Conservation (phyloP, 2,113 vertebrate species). For the Carlito syrichta region DNA sequence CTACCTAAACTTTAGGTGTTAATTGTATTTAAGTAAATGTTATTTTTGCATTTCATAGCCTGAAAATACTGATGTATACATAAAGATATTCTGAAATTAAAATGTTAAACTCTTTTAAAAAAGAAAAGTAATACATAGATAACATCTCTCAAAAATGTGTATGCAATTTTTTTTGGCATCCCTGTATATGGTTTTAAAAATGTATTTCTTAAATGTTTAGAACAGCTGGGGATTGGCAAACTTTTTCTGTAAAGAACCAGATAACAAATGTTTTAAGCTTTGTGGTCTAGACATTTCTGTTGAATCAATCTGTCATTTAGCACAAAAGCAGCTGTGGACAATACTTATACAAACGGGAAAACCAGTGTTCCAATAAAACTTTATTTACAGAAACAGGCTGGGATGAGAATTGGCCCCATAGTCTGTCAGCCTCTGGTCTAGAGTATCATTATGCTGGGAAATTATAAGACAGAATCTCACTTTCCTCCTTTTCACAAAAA, state of each 20-base stretch:
- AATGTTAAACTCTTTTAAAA: not conserved
- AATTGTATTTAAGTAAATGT: constrained; percentile 37
- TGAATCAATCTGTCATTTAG: not conserved
- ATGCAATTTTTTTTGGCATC: no score
- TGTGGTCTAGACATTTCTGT: not conserved
- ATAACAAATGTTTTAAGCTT: not conserved
- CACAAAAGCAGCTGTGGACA: not conserved
- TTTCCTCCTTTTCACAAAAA: not conserved
- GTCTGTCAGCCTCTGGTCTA: not conserved
- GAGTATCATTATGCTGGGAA: not conserved
- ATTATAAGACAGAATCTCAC: not conserved
- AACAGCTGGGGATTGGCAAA: not conserved
- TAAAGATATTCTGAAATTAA: constrained; percentile 48
- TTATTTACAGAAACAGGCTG: not conserved
- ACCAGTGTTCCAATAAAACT: not conserved
- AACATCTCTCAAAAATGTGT: no score
- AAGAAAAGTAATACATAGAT: no score
- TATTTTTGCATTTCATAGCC: constrained; percentile 55
- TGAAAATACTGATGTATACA: not conserved
- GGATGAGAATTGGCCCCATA: not conserved
- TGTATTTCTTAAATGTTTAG: not conserved
- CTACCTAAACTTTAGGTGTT: constrained; percentile 59
- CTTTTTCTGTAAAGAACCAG: not conserved
- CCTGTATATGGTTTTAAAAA: not conserved
- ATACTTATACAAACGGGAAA: not conserved